Conservation (phyloP, 2,888 invertebrate species). For the Hypomecis atomaria region DNA sequence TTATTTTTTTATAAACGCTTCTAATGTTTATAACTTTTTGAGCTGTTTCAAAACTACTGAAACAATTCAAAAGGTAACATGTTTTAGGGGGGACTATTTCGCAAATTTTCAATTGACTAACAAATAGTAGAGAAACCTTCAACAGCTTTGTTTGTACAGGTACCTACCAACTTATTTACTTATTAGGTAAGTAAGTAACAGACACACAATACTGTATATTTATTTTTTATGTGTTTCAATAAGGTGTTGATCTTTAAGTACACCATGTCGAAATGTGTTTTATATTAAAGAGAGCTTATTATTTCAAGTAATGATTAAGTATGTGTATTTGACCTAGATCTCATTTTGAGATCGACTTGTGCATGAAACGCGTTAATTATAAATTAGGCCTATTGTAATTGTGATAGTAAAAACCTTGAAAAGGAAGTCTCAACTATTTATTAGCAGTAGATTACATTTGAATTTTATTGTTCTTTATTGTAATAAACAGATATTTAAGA, state of each 20-base stretch:
- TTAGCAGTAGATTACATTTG: background rate
- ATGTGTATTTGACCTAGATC: conserved; percentile 27
- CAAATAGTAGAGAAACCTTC: no score
- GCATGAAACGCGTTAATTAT: conserved; percentile 16
- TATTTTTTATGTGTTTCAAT: background rate
- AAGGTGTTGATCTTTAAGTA: background rate
- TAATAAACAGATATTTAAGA: background rate
- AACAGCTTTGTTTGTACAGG: no score
- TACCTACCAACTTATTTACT: no score
- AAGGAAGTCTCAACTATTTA: background rate
- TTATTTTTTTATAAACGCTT: no score
- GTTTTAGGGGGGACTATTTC: no score
- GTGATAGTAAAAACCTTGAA: background rate
- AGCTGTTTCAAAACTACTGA: no score
- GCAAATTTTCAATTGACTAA: no score
- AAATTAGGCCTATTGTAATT: conserved; percentile 4
- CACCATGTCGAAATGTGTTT: conserved; percentile 29
- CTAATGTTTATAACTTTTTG: no score
- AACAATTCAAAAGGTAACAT: no score
- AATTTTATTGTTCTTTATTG: background rate
- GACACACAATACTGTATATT: background rate
- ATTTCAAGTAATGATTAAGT: conserved; percentile 16
- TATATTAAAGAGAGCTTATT: conserved; percentile 15
- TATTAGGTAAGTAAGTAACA: no score
- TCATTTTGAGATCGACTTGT: conserved; percentile 17